These are phyloP conservation scores for Drosophila atripex DNA, from an alignment of 2,888 invertebrate species.

Conservation along the genomic window DNA sequence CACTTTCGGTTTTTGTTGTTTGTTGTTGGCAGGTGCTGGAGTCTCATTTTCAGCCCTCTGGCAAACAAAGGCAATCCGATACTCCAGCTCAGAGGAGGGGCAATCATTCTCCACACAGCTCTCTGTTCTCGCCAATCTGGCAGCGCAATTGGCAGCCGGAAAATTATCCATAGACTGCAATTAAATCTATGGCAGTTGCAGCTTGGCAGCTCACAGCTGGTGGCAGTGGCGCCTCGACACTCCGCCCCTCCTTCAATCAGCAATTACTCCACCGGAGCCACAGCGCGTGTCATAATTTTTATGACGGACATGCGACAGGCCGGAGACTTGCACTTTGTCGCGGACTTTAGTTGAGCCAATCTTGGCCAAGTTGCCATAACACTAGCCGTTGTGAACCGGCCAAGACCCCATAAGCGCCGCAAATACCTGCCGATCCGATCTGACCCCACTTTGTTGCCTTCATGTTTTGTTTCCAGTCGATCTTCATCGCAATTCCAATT, in stretches of 20 bases:
- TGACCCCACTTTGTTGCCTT: slow-evolving; percentile 14
- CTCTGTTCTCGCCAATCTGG: slow-evolving; percentile 18
- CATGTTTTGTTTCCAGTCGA: slow-evolving; percentile 4
- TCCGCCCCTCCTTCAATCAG: slow-evolving; percentile 8
- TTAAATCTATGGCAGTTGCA: slow-evolving; percentile 16
- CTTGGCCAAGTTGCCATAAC: slow-evolving; percentile 13
- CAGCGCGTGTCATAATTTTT: slow-evolving; percentile 39
- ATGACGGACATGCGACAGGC: slow-evolving; percentile 21
- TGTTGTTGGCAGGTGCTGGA: neutral
- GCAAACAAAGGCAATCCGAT: neutral
- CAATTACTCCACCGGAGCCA: slow-evolving; percentile 12
- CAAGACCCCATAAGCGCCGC: slow-evolving; percentile 53
- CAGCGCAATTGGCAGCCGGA: slow-evolving; percentile 19
- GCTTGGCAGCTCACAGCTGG: neutral
- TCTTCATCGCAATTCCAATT: slow-evolving; percentile 31
- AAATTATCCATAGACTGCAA: slow-evolving; percentile 36
- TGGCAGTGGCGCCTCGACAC: slow-evolving; percentile 13
- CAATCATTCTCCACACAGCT: neutral
- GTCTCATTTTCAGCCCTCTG: neutral
- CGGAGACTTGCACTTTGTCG: slow-evolving; percentile 20
- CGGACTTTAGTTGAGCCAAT: slow-evolving; percentile 6
- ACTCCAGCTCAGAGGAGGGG: neutral
- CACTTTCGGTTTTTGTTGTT: neutral
- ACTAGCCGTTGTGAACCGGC: slow-evolving; percentile 45
- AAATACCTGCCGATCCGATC: slow-evolving; percentile 40